Evolutionary conservation across 2,797 vertebrate genomes (phyloP), one percentile per base, ranked within the genome.

Genomic region (Xiphorhynchus erythropygius): DNA sequence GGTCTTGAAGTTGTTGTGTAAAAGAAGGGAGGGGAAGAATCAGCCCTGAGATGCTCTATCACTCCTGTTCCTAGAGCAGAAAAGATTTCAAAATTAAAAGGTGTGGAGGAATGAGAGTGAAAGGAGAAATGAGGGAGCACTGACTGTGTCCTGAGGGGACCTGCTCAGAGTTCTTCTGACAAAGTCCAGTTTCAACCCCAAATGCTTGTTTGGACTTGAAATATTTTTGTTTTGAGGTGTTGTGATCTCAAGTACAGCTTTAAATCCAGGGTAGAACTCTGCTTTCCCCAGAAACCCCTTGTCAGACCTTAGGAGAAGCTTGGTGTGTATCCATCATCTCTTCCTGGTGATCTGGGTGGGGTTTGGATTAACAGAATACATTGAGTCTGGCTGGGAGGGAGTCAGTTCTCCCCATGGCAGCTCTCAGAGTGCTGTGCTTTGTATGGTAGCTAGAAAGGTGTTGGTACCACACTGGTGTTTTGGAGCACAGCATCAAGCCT

Each of bases 261-360:
- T 37, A 79, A 49, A 65, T 21, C 10, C 21, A 33, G 53, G 70
- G 41, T 27, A 79, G n/a, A 73, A 2, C 52, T 87, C 32, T n/a
- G 32, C 8, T 75, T 90, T 32, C 33, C 27, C 22, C 35, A 32
- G 3, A 53, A 41, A 49, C 52, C 5, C 17, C 50, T 25, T 18
- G 39, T 22, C 21, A 70, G 22, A 33, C 30, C 30, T 46, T 24
- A 59, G 32, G 55, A 71, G 13, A 47, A 39, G 18, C n/a, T 53
- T 9, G 18, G 11, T 74, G 47, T 1, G 0, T 4, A 2, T 11
- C 21, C 12, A 5, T 18, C 2, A 5, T 22, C 49, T 59, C 30
- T 35, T 44, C 62, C 41, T 21, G 57, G 27, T 23, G 28, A 10
- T 12, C 12, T 42, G 19, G 32, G 5, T 6, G 14, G 49, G 12